Base-by-base conservation (phyloP, 2,113 vertebrate species). In the Manacus vitellinus region DNA sequence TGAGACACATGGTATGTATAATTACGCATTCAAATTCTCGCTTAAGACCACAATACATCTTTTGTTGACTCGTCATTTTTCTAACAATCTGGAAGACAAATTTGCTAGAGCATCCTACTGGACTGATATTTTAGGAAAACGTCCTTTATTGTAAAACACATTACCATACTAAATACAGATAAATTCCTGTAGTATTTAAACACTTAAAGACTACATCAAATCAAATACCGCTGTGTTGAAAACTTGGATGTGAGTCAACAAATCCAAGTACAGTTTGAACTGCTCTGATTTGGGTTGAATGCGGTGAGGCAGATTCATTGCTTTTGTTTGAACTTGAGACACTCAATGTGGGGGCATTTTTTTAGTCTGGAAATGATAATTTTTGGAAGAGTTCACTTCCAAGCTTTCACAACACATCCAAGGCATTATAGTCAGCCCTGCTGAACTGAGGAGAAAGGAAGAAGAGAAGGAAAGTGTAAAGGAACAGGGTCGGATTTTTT, bases 51-150 rank as follows among this genome's bases (percentile, higher is more conserved):
- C 47, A 62, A 3, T 95, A 24, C 28, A 71, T 97, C 94, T 96
- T 96, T 90, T 93, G 52, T 96, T 96, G 95, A 84, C 87, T 74
- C 97, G 92, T 80, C 89, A 91, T 94, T 78, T 94, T 79, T 90
- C 55, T 89, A 44, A 72, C 39, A 58, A 54, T 72, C 37, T 0
- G 0, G 35, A 91, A 96, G 81, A 89, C 56, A 87, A 73, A 97
- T 88, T 77, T 73, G 76, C 7, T 27, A 63, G 91, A 95, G 67
- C 47, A 46, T 94, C 67, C 74, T 91, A 22, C 56, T 96, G 80
- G 92, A 92, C 72, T 4, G 33, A 61, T 94, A 85, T 25, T 90
- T 59, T 15, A 92, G 79, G 59, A 63, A 89, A 95, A 87, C 58
- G 39, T 12, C 77, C 71, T 79, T 71, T 73, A 41, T 67, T 88